These are phyloP conservation scores for Microctonus aethiopoides DNA, from an alignment of 2,888 invertebrate species.

Conservation along the genomic window DNA sequence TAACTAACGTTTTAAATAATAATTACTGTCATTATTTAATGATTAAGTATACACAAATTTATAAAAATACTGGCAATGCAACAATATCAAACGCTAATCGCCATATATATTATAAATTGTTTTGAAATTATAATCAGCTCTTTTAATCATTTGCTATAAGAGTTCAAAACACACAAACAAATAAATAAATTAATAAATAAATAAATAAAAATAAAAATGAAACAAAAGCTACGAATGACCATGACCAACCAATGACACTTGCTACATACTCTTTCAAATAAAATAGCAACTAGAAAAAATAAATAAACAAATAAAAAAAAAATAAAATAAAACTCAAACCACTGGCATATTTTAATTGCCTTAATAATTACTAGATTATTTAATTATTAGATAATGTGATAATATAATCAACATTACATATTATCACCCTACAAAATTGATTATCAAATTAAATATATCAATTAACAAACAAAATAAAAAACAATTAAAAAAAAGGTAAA, in stretches of 20 bases:
- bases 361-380: conserved; percentile 61
- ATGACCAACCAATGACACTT: conserved; percentile 55
- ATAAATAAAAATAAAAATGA: background rate
- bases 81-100: background rate
- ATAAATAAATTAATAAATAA: too few relatives aligned
- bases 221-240: conserved; percentile 33
- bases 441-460: conserved; percentile 62
- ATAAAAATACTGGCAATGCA: conserved; percentile 29
- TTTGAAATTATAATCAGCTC: background rate
- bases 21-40: conserved; percentile 2
- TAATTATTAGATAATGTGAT: conserved; percentile 55
- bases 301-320: background rate
- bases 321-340: conserved; percentile 42
- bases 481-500: too few relatives aligned
- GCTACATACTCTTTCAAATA: conserved; percentile 58
- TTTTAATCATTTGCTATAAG: background rate
- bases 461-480: conserved; percentile 49
- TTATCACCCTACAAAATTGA: conserved; percentile 62
- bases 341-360: conserved; percentile 62
- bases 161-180: too few relatives aligned
- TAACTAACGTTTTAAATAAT: conserved; percentile 28
- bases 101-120: background rate
- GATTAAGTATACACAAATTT: background rate
- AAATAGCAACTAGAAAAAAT: background rate
- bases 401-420: conserved; percentile 61